Evolutionary conservation across 2,888 invertebrate genomes (phyloP).

Genomic region (Tenodera sinensis): DNA sequence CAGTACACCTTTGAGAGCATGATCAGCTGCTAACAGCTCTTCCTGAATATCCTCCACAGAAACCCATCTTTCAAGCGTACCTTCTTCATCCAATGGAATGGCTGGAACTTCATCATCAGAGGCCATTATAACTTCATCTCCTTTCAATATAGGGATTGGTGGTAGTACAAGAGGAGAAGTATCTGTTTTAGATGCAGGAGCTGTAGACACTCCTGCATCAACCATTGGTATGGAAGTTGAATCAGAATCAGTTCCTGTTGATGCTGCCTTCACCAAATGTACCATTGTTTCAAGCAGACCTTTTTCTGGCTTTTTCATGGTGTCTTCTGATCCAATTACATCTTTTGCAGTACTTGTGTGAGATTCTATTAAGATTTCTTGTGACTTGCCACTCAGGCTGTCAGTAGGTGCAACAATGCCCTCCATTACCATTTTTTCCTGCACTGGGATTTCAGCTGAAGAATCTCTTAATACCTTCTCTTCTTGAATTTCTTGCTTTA

Average conservation of each 20-base stretch:
- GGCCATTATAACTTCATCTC: neutral
- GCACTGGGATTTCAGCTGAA: neutral
- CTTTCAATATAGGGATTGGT: neutral
- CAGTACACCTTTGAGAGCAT: slow-evolving; percentile 1
- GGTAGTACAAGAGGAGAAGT: neutral
- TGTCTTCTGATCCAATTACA: neutral
- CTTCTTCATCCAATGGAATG: slow-evolving; percentile 17
- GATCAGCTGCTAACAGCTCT: slow-evolving; percentile 1
- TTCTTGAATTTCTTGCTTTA: neutral
- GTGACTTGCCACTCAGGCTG: neutral
- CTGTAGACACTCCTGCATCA: neutral
- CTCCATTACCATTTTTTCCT: neutral
- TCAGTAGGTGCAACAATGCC: neutral
- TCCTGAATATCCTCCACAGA: slow-evolving; percentile 23
- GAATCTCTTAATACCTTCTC: neutral
- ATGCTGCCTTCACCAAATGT: neutral
- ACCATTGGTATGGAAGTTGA: neutral
- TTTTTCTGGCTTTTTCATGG: neutral
- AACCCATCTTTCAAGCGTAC: slow-evolving; percentile 21
- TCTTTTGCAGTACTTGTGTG: neutral
- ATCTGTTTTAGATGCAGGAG: neutral
- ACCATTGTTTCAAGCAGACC: neutral
- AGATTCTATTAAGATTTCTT: neutral
- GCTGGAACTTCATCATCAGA: slow-evolving; percentile 17
- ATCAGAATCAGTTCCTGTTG: neutral